phyloP scores from a whole-genome alignment of 2,113 vertebrate species.

The Capra hircus region DNA sequence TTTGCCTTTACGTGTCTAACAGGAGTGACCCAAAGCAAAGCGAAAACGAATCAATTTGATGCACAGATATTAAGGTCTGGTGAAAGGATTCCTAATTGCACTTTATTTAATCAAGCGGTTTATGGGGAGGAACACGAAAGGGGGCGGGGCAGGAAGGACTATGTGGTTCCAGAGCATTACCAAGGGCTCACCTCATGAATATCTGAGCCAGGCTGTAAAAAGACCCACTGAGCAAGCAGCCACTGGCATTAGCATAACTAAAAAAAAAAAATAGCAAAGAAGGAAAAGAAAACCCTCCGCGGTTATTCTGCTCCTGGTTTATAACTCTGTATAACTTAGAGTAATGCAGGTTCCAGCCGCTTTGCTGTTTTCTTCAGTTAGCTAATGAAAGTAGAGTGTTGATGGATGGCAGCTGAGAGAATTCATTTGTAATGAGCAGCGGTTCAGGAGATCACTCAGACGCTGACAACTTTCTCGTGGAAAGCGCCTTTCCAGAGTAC shows the following conservation, averaged over 20 bases:
- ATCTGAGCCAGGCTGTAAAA: not conserved
- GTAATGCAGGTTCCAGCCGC: not conserved
- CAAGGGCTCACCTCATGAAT: not conserved
- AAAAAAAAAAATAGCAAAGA: not conserved
- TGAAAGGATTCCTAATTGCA: not conserved
- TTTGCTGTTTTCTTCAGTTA: slow-evolving; percentile 42
- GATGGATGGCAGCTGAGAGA: slow-evolving; percentile 53
- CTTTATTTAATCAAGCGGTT: slow-evolving; percentile 25
- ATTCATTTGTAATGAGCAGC: slow-evolving; percentile 50
- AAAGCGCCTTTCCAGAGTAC: slow-evolving; percentile 41
- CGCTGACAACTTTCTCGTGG: slow-evolving; percentile 44
- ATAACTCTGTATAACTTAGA: not conserved
- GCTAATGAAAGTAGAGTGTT: slow-evolving; percentile 62
- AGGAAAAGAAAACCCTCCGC: accelerated
- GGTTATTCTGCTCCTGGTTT: not conserved
- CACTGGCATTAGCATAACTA: not conserved
- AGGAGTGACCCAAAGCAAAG: not conserved
- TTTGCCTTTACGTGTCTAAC: not conserved
- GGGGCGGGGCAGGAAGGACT: not conserved
- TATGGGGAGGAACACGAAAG: not conserved
- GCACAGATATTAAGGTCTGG: slow-evolving; percentile 13
- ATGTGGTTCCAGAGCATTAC: not conserved
- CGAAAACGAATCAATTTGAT: not conserved
- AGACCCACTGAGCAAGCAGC: not conserved
- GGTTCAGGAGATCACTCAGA: slow-evolving; percentile 55